phyloP scores from a whole-genome alignment of 2,888 invertebrate species.

The Metallyticus violacea region DNA sequence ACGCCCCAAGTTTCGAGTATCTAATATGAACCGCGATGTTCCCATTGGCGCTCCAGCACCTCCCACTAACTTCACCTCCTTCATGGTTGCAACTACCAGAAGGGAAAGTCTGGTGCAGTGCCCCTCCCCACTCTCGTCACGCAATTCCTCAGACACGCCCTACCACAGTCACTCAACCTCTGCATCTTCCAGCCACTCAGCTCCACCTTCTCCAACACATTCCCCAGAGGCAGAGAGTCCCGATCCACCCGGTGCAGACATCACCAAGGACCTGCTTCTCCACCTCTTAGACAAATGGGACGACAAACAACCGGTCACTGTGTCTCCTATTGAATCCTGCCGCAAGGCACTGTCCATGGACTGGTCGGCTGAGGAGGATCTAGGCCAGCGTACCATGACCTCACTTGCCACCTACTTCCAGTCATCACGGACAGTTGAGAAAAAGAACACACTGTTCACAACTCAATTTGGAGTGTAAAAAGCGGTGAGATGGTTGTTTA shows the following conservation, averaged over 20 bases:
- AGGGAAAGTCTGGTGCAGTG: slow-evolving; percentile 23
- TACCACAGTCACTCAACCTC: slow-evolving; percentile 26
- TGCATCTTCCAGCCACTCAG: slow-evolving; percentile 37
- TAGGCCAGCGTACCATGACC: slow-evolving; percentile 75
- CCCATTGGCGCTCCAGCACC: slow-evolving; percentile 57
- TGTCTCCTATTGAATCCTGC: slow-evolving; percentile 48
- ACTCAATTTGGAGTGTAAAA: slow-evolving; percentile 18
- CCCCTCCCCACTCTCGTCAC: slow-evolving; percentile 26
- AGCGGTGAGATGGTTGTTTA: background rate
- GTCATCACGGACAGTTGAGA: slow-evolving; percentile 46
- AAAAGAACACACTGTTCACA: slow-evolving; percentile 52
- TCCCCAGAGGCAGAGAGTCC: slow-evolving; percentile 30
- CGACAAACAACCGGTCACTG: slow-evolving; percentile 46
- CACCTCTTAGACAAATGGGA: slow-evolving; percentile 77
- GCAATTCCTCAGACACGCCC: slow-evolving; percentile 12
- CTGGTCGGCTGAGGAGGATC: slow-evolving; percentile 68
- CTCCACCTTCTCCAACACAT: slow-evolving; percentile 37
- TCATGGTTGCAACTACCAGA: slow-evolving; percentile 13
- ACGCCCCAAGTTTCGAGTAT: slow-evolving; percentile 62
- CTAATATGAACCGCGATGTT: slow-evolving; percentile 68
- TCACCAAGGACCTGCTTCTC: slow-evolving; percentile 71
- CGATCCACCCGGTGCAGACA: slow-evolving; percentile 30
- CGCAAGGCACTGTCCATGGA: slow-evolving; percentile 71
- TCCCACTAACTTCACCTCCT: slow-evolving; percentile 15
- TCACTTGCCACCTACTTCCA: slow-evolving; percentile 79